These are phyloP conservation scores for Nycticorax nycticorax DNA, from an alignment of 2,113 vertebrate genomes.

Conservation along the genomic window DNA sequence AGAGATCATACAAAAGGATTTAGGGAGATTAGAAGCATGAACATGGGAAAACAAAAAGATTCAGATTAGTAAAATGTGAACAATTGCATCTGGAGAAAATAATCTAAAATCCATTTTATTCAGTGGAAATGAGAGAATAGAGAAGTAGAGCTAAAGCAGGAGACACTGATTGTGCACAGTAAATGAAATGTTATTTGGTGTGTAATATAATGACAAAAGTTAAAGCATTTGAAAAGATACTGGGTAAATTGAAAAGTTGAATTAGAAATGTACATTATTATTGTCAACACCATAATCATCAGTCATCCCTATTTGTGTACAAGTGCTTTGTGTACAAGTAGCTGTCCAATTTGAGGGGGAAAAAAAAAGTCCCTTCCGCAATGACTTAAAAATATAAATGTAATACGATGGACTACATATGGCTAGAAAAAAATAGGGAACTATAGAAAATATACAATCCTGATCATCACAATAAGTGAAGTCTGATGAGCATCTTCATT, in stretches of 20 bases:
- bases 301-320: neutral
- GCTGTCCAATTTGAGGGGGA: neutral
- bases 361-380: neutral
- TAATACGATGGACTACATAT: neutral
- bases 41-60: neutral
- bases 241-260: neutral
- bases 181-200: neutral
- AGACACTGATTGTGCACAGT: neutral
- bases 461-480: neutral
- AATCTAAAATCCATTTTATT: conserved; percentile 16
- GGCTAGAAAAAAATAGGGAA: neutral
- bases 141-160: neutral
- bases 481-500: neutral
- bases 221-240: neutral
- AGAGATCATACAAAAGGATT: conserved; percentile 14
- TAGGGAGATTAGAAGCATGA: conserved; percentile 30
- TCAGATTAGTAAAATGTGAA: neutral
- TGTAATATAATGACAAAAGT: neutral
- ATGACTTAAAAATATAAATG: neutral
- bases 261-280: neutral
- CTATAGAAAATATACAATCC: neutral
- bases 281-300: neutral
- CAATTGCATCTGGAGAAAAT: neutral
- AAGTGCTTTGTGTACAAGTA: neutral
- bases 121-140: neutral